phyloP scores from a whole-genome alignment of 2,113 vertebrate genomes.

The Entomyzon cyanotis region DNA sequence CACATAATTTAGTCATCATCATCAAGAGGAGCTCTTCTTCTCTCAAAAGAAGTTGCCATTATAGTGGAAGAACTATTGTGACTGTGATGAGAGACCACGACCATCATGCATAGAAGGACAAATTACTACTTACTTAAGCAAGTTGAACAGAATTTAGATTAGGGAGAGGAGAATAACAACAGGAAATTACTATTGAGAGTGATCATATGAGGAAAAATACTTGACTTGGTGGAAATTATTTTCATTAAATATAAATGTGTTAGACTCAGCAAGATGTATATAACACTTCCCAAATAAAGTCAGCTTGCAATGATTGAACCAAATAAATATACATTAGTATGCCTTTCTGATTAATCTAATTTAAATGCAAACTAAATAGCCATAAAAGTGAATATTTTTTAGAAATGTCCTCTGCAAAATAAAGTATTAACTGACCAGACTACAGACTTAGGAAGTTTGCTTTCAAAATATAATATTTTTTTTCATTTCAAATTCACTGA shows the following conservation, averaged over 20 bases:
- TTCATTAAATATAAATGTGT: conserved; percentile 5
- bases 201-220: neutral
- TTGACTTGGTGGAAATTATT: neutral
- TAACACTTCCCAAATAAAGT: neutral
- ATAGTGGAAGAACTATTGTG: neutral
- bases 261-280: neutral
- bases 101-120: neutral
- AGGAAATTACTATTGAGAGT: neutral
- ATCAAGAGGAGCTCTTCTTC: neutral
- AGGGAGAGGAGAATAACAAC: neutral
- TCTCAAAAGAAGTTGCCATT: neutral
- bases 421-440: neutral
- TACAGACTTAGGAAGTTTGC: neutral
- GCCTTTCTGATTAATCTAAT: neutral
- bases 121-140: neutral
- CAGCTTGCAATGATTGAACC: neutral
- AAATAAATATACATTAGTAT: neutral
- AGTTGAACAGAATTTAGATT: neutral
- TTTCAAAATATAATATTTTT: neutral
- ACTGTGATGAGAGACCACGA: neutral
- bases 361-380: neutral
- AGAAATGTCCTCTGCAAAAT: neutral
- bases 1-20: neutral
- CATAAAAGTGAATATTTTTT: neutral
- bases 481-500: neutral